A percentile compares a stretch with the other conserved stretches of the same genome.
These are phyloP conservation scores for Neuroterus valhalla DNA, from an alignment of 1,140 invertebrate species.

Conservation along the genomic window DNA sequence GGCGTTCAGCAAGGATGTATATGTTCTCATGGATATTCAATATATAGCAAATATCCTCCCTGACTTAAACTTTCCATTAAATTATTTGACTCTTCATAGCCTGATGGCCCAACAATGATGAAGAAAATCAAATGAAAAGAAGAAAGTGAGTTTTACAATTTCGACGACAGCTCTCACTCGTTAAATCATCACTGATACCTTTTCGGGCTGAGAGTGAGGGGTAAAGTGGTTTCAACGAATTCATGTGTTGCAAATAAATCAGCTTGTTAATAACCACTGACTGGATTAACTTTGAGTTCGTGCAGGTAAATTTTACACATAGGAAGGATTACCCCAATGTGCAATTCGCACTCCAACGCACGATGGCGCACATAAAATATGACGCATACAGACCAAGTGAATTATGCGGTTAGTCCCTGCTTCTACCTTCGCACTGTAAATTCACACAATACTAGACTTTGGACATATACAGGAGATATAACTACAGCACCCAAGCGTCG, in stretches of 20 bases:
- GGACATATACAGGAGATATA: constrained; percentile 10
- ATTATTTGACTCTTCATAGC: too few relatives aligned
- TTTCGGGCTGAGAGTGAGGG: background rate
- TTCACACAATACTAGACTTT: constrained; percentile 16
- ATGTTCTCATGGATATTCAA: too few relatives aligned
- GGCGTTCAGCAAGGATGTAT: too few relatives aligned
- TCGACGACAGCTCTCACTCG: background rate
- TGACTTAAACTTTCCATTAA: too few relatives aligned
- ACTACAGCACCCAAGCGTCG: background rate
- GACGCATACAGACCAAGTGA: constrained; percentile 24
- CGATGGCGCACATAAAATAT: constrained; percentile 28
- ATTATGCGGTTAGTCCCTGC: constrained; percentile 10
- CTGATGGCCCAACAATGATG: too few relatives aligned
- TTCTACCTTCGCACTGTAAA: constrained; percentile 24
- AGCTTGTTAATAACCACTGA: constrained; percentile 23
- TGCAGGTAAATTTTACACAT: background rate
- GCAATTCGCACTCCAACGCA: constrained; percentile 23
- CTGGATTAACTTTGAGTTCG: background rate
- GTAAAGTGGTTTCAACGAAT: constrained; percentile 10
- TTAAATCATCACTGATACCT: background rate
- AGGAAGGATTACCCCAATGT: constrained; percentile 3
- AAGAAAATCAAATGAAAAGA: too few relatives aligned
- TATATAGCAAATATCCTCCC: too few relatives aligned
- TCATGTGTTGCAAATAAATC: constrained; percentile 29
- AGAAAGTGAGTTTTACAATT: background rate